These are phyloP conservation scores for Gasterosteus nipponicus DNA, from an alignment of 2,113 vertebrate genomes.

Conservation along the genomic window DNA sequence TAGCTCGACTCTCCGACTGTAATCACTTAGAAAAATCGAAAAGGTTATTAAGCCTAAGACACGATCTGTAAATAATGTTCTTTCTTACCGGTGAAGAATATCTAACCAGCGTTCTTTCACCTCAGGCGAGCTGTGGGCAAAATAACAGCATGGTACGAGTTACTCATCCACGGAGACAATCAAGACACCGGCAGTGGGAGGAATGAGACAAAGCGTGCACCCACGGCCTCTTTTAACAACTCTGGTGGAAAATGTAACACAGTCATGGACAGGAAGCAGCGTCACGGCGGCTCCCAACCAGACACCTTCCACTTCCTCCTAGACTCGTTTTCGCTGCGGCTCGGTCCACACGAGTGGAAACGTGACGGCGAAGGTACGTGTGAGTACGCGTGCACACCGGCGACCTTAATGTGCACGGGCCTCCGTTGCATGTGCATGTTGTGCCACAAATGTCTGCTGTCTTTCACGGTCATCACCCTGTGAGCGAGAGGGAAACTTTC, in stretches of 20 bases:
- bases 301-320: constrained; percentile 86
- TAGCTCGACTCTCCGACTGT: background rate
- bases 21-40: background rate
- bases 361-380: background rate
- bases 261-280: constrained; percentile 86
- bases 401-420: no score
- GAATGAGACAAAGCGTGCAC: constrained; percentile 57
- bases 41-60: background rate
- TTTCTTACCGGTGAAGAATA: constrained; percentile 84
- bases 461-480: background rate
- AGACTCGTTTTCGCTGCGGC: constrained; percentile 55
- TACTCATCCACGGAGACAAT: constrained; percentile 71
- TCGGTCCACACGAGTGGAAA: constrained; percentile 70
- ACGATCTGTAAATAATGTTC: background rate
- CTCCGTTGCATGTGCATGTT: background rate
- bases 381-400: background rate
- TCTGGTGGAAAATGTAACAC: constrained; percentile 82
- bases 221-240: constrained; percentile 73
- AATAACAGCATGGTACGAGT: constrained; percentile 80
- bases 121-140: constrained; percentile 77
- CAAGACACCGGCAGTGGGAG: constrained; percentile 18
- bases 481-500: constrained; percentile 28
- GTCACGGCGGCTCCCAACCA: constrained; percentile 81
- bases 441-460: background rate
- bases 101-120: constrained; percentile 86